Conservation (phyloP, 2,797 vertebrate species). For the Schizothorax lantsangensis region DNA sequence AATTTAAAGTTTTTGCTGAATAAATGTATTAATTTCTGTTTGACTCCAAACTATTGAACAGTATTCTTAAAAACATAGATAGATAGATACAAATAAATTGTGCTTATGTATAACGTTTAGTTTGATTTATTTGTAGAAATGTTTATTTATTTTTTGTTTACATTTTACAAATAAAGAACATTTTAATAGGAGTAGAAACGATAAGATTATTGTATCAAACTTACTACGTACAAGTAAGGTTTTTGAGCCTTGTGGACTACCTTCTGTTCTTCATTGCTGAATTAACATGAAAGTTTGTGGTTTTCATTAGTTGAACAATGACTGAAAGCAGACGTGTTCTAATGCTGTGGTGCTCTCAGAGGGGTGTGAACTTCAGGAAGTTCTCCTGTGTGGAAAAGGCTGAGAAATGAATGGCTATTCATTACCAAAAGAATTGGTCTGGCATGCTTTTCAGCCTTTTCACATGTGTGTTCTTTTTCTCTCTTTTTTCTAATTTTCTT, state of each 20-base stretch:
- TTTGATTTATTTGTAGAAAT: too few species aligned
- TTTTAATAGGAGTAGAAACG: neutral
- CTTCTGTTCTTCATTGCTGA: conserved; percentile 23
- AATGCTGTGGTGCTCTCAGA: neutral
- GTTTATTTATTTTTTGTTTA: neutral
- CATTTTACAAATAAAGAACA: neutral
- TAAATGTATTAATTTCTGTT: neutral
- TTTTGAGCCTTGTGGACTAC: neutral
- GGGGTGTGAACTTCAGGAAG: conserved; percentile 38
- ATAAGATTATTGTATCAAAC: neutral
- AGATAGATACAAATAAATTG: neutral
- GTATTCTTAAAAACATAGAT: neutral
- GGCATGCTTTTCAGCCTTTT: conserved; percentile 21
- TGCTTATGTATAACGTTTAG: neutral
- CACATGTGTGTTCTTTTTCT: conserved; percentile 52
- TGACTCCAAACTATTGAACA: neutral
- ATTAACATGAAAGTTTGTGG: conserved; percentile 10
- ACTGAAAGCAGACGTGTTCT: conserved; percentile 34
- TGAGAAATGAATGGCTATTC: conserved; percentile 36
- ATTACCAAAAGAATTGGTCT: conserved; percentile 26
- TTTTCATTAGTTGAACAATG: conserved; percentile 45
- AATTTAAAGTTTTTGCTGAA: neutral
- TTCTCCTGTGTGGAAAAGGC: conserved; percentile 38
- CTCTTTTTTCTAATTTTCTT: conserved; percentile 64
- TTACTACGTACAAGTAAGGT: neutral